Percentiles rank a stretch among this genome's conserved stretches.
Conservation (phyloP, 1,140 invertebrate species). For the Scaptodrosophila lebanonensis region DNA sequence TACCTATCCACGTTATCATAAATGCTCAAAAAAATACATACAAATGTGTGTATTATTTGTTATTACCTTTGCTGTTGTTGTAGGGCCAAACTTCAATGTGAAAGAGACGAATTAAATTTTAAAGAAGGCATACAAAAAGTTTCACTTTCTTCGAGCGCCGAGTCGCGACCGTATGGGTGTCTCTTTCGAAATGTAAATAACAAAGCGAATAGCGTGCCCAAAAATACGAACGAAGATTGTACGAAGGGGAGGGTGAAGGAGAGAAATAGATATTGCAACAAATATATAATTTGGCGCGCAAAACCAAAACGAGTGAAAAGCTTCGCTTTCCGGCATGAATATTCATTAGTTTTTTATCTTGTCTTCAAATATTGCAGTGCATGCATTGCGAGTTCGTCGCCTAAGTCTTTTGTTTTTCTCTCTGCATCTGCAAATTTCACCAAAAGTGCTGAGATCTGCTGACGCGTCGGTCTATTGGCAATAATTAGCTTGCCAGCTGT, state of each 20-base stretch:
- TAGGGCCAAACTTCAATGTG: constrained; percentile 3
- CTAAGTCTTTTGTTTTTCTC: constrained; percentile 49
- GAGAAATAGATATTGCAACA: no score
- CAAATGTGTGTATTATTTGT: no score
- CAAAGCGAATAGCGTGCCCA: constrained; percentile 25
- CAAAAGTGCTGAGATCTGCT: constrained; percentile 17
- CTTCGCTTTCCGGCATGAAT: constrained; percentile 39
- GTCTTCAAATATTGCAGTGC: background rate
- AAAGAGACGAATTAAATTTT: constrained; percentile 10
- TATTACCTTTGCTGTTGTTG: constrained; percentile 39
- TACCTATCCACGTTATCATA: no score
- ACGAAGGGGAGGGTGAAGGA: no score
- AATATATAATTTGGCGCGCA: no score
- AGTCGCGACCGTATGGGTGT: constrained; percentile 18
- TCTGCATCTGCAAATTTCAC: constrained; percentile 45
- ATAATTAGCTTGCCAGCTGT: constrained; percentile 38
- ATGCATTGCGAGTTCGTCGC: constrained; percentile 33
- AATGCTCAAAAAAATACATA: no score
- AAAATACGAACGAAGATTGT: constrained; percentile 44
- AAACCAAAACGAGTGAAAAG: constrained; percentile 46
- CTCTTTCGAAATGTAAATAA: constrained; percentile 23
- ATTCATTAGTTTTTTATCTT: constrained; percentile 26
- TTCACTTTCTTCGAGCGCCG: constrained; percentile 61
- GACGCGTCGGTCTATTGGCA: constrained; percentile 20
- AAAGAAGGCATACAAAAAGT: constrained; percentile 47